Evolutionary conservation across 2,797 vertebrate species (phyloP).

Genomic region (Spheniscus humboldti): DNA sequence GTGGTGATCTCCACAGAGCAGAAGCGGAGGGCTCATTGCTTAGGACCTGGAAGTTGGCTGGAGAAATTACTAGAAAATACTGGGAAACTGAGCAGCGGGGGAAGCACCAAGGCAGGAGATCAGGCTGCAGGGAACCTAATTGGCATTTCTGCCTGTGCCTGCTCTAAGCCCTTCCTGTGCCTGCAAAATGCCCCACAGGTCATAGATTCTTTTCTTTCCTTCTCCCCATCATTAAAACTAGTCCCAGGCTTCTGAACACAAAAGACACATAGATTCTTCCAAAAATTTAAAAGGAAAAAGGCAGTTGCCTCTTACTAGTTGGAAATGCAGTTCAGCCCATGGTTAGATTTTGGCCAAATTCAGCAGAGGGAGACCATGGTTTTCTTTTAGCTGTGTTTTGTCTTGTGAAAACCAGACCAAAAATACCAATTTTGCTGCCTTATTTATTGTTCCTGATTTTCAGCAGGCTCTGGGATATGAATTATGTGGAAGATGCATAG

Average conservation of each 20-base stretch:
- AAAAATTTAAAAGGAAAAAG: not conserved
- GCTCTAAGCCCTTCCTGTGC: not conserved
- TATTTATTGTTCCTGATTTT: not conserved
- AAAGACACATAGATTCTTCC: not conserved
- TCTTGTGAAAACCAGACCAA: not conserved
- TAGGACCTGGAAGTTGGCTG: not conserved
- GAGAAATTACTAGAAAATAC: not conserved
- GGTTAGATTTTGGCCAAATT: not conserved
- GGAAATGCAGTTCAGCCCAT: not conserved
- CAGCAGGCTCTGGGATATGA: slow-evolving; percentile 4
- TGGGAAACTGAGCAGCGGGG: not conserved
- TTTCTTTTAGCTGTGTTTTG: not conserved
- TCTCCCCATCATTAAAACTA: not conserved
- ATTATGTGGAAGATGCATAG: not conserved
- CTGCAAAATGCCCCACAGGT: not conserved
- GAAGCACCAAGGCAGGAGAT: not conserved
- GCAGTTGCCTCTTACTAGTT: not conserved
- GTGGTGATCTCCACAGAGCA: not conserved
- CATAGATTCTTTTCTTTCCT: not conserved
- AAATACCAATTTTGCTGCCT: not conserved
- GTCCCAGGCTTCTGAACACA: not conserved
- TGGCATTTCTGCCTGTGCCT: not conserved
- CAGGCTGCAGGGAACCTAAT: not conserved
- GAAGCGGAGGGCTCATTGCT: not conserved
- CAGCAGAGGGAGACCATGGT: not conserved